Conservation (phyloP, 2,113 vertebrate genomes). For the Theristicus caerulescens region DNA sequence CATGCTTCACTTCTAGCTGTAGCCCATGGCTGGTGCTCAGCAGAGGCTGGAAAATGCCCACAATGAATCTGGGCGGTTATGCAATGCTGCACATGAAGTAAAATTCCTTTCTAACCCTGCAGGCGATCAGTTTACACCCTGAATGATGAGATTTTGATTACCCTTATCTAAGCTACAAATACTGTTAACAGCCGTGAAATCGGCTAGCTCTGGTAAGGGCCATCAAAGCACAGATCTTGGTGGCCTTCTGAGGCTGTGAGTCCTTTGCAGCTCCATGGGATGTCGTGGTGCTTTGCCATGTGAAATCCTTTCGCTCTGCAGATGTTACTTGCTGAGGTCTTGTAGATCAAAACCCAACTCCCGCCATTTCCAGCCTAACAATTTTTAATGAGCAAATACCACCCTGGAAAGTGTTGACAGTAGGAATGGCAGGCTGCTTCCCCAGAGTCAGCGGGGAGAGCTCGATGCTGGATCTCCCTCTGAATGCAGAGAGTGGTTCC, state of each 20-base stretch:
- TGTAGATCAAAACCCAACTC: slow-evolving; percentile 36
- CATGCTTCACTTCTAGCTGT: not conserved
- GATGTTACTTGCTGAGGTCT: slow-evolving; percentile 24
- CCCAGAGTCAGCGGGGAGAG: not conserved
- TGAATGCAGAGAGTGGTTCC: not conserved
- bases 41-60: slow-evolving; percentile 3
- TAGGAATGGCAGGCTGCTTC: slow-evolving; percentile 17
- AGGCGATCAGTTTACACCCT: slow-evolving; percentile 57
- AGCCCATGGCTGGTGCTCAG: not conserved
- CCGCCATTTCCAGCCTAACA: not conserved
- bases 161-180: slow-evolving; percentile 52
- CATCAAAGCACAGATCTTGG: not conserved
- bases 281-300: not conserved
- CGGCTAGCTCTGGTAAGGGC: not conserved
- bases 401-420: slow-evolving; percentile 7
- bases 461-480: not conserved
- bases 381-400: not conserved
- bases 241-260: not conserved
- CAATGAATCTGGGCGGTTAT: not conserved
- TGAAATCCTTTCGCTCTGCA: not conserved
- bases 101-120: slow-evolving; percentile 52
- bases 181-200: not conserved
- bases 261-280: not conserved
- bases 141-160: slow-evolving; percentile 66
- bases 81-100: not conserved